Base-by-base conservation (phyloP, 2,888 invertebrate species). In the Troides helena region DNA sequence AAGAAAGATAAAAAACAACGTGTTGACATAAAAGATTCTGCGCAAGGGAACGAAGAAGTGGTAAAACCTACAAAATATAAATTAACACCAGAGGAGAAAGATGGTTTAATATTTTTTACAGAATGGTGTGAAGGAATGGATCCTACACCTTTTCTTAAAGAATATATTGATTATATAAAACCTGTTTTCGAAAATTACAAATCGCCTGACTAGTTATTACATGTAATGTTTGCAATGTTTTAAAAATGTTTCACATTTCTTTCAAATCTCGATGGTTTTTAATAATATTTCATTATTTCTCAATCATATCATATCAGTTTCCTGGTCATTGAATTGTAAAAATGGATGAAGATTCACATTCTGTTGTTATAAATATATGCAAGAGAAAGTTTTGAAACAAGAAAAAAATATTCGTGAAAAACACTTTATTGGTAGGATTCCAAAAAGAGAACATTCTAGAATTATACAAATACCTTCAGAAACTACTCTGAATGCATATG, bases 41-140 rank as follows among this genome's bases (percentile, higher is more conserved):
- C 75, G 71, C 65, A 80, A 53, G 70, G 73, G 30, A 78, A 77
- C 66, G 83, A 81, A 21, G 78, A 80, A 67, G 78, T 81, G 23
- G 68, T 74, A 7, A 83, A 79, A 71, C 74, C 74, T 1, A 83
- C 76, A 73, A 86, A 81, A 72, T 86, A 84, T 76, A 90, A 83
- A 80, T 74, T 92, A 71, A 76, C 85, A 8, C 67, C 77, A 23
- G 89, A 90, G 67, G 92, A 92, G 75, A 81, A 76, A 62, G 86
- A 91, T 67, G 88, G 85, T 21, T 78, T 92, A 65, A 23, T 84
- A 65, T 66, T 87, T 23, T 92, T 92, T 75, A 91, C 92, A 4
- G 85, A 92, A 30, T 92, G 92, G 92, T 91, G 92, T 73, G 89
- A 90, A 56, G 90, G 89, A 56, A 80, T 80, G 74, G 81, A 92